A percentile compares a stretch with the other conserved stretches of the same genome.
These are phyloP conservation scores for Nasonia longicornis DNA, from an alignment of 1,140 invertebrate species.

Conservation along the genomic window DNA sequence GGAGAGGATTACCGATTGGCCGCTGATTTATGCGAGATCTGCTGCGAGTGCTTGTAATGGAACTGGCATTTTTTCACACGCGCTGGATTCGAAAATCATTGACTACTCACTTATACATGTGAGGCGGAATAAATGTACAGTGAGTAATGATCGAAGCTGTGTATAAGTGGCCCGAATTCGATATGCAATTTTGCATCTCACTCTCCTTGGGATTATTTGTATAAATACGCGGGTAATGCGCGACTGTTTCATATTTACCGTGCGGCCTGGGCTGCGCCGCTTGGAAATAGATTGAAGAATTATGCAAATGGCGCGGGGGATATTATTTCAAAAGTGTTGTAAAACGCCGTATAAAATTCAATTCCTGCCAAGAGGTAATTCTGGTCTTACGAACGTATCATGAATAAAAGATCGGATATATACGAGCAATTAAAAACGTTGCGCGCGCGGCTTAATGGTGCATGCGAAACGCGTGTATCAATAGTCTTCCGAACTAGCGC, in stretches of 20 bases:
- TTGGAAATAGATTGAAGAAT: slow-evolving; percentile 19
- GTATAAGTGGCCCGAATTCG: not conserved
- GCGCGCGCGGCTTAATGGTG: not conserved
- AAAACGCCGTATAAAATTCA: slow-evolving; percentile 37
- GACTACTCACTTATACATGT: not conserved
- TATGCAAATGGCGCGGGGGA: slow-evolving; percentile 12
- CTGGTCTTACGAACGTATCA: not conserved
- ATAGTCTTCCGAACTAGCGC: too few relatives aligned
- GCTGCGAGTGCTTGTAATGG: not conserved
- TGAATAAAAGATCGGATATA: slow-evolving; percentile 22
- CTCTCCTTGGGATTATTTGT: not conserved
- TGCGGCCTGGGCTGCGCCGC: not conserved
- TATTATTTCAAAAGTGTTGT: slow-evolving; percentile 11
- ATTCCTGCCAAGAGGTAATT: slow-evolving; percentile 6
- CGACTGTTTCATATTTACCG: slow-evolving; percentile 20
- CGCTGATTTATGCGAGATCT: not conserved
- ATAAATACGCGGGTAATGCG: not conserved
- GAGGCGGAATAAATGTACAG: not conserved
- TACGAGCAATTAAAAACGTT: slow-evolving; percentile 9
- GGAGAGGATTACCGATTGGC: not conserved
- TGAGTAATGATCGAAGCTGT: not conserved
- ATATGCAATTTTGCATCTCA: not conserved
- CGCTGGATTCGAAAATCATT: not conserved
- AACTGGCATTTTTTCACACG: not conserved
- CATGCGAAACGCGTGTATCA: not conserved